Evolutionary conservation across 2,113 vertebrate genomes (phyloP).

Genomic region (Apodemus speciosus): DNA sequence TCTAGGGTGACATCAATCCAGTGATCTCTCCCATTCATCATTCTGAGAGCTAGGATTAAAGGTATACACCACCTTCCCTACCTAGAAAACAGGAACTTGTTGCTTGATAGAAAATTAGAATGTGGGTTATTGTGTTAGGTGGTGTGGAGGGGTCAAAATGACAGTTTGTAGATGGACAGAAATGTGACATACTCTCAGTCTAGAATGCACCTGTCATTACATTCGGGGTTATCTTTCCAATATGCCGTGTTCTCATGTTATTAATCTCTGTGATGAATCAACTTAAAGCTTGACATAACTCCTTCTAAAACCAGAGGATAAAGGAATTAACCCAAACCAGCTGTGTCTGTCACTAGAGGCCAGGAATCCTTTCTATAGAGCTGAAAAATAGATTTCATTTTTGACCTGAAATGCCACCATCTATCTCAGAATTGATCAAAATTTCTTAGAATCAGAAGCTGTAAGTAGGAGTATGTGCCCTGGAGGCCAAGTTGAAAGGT

Average conservation of each 20-base stretch:
- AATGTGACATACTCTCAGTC: background rate
- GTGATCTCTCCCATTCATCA: background rate
- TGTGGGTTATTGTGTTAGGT: background rate
- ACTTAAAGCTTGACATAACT: slow-evolving; percentile 58
- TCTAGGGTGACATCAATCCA: background rate
- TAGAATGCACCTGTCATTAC: background rate
- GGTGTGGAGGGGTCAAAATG: background rate
- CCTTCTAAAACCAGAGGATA: slow-evolving; percentile 42
- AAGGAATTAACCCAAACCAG: slow-evolving; percentile 58
- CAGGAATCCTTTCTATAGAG: slow-evolving; percentile 44
- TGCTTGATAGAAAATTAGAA: slow-evolving; percentile 12
- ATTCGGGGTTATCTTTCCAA: slow-evolving; percentile 28
- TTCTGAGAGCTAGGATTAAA: background rate
- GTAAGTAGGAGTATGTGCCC: background rate
- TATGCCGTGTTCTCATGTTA: slow-evolving; percentile 20
- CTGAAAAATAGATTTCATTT: slow-evolving; percentile 65
- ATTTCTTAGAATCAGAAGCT: slow-evolving; percentile 42
- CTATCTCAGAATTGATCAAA: slow-evolving; percentile 60
- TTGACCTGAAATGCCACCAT: slow-evolving; percentile 61
- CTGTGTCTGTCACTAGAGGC: slow-evolving; percentile 44
- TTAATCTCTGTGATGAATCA: slow-evolving; percentile 60
- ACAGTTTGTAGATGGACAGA: slow-evolving; percentile 4
- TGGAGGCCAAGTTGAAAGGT: slow-evolving; percentile 32
- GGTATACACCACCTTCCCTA: background rate
- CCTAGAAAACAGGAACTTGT: background rate